Evolutionary conservation across 2,113 vertebrate species (phyloP).

Genomic region (Gymnorhina tibicen): DNA sequence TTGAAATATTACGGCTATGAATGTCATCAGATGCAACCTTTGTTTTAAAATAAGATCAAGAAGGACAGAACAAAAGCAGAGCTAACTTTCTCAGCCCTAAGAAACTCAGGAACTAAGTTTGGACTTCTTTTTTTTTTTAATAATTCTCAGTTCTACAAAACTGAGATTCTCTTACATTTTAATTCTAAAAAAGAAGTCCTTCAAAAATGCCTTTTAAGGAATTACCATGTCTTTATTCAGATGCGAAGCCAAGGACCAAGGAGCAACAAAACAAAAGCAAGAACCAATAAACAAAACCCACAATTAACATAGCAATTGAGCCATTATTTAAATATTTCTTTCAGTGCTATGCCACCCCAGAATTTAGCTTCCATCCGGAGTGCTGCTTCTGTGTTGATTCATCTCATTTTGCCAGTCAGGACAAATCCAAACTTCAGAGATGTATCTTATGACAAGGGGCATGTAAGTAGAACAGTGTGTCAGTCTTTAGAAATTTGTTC

Average conservation of each 20-base stretch:
- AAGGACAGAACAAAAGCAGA: constrained; percentile 2
- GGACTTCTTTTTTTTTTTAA: neutral
- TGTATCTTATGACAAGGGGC: neutral
- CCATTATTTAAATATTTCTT: neutral
- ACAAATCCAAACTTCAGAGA: neutral
- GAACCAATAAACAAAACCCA: neutral
- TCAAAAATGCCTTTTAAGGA: neutral
- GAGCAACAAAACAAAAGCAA: neutral
- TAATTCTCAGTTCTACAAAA: neutral
- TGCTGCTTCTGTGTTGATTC: neutral
- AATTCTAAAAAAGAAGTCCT: neutral
- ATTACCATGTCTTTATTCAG: neutral
- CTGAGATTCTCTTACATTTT: neutral
- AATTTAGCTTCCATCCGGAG: neutral
- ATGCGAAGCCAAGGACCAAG: neutral
- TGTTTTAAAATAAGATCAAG: constrained; percentile 20
- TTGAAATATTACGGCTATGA: constrained; percentile 11
- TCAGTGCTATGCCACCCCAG: neutral
- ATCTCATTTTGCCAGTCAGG: neutral
- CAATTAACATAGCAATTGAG: neutral
- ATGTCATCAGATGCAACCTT: constrained; percentile 17
- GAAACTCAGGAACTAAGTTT: neutral
- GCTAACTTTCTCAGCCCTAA: neutral
- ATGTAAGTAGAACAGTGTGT: neutral
- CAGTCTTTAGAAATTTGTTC: neutral